Percentiles rank a stretch among this genome's conserved stretches.
These are phyloP conservation scores for Synergus itoensis DNA, from an alignment of 2,888 invertebrate species.

Conservation along the genomic window DNA sequence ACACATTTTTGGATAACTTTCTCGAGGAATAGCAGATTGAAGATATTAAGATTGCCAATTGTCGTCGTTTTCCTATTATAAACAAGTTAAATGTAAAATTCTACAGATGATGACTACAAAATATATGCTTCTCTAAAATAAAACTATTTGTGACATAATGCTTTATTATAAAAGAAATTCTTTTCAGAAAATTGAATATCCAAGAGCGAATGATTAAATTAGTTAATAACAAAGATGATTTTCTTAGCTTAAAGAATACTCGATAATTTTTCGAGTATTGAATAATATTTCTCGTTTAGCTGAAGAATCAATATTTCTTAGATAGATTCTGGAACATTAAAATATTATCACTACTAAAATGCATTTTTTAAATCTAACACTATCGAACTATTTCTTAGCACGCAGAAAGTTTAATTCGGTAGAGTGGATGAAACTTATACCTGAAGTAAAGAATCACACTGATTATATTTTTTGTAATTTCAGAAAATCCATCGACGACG, in stretches of 20 bases:
- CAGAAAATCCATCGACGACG: conserved; percentile 60
- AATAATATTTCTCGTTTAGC: background rate
- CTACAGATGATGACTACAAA: background rate
- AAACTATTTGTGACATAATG: background rate
- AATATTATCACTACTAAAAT: no score
- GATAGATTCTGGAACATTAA: background rate
- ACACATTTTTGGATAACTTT: conserved; percentile 62
- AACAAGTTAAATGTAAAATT: background rate
- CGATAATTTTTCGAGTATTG: background rate
- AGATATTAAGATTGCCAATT: conserved; percentile 45
- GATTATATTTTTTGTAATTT: conserved; percentile 52
- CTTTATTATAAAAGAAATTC: background rate
- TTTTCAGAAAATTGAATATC: no score
- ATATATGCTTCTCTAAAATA: background rate
- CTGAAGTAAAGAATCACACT: conserved; percentile 3
- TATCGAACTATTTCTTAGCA: conserved; percentile 22
- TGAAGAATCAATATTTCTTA: background rate
- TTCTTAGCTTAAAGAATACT: background rate
- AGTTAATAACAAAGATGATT: background rate
- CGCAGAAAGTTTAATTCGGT: conserved; percentile 26
- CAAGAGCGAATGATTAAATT: no score
- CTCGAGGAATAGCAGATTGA: conserved; percentile 70
- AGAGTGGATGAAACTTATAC: background rate
- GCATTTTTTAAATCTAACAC: conserved; percentile 5
- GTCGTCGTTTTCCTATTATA: background rate